A percentile compares a stretch with the other conserved stretches of the same genome.
Conservation (phyloP, 2,888 invertebrate genomes). For the Tachystola acroxantha region DNA sequence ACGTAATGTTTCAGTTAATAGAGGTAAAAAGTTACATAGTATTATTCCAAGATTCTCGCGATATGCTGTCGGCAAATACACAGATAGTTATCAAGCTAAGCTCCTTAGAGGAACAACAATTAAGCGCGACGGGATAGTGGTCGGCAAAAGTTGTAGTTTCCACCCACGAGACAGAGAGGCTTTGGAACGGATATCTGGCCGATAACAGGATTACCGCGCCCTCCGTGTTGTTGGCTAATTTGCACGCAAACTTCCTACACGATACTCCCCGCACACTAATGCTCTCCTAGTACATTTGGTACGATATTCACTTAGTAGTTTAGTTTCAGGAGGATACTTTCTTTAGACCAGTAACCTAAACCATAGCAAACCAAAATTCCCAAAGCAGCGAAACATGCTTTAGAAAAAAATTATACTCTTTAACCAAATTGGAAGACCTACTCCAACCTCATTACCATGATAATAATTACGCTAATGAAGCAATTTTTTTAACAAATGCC, state of each 20-base stretch:
- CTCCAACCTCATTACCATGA: too few relatives aligned
- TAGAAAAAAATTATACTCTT: too few relatives aligned
- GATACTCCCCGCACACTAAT: slow-evolving; percentile 43
- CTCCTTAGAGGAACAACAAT: slow-evolving; percentile 28
- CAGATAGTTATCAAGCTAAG: slow-evolving; percentile 6
- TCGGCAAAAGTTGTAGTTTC: slow-evolving; percentile 44
- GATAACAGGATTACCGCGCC: slow-evolving; percentile 67
- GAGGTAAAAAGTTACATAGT: not conserved
- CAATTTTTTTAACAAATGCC: too few relatives aligned
- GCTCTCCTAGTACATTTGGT: slow-evolving; percentile 21
- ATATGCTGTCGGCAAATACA: slow-evolving; percentile 1
- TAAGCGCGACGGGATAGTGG: slow-evolving; percentile 40
- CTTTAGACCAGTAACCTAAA: too few relatives aligned
- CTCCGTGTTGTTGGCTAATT: slow-evolving; percentile 59
- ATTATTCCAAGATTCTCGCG: not conserved
- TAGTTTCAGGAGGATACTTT: too few relatives aligned
- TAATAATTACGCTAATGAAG: too few relatives aligned
- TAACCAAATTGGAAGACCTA: too few relatives aligned
- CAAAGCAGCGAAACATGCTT: too few relatives aligned
- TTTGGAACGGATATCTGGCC: slow-evolving; percentile 48
- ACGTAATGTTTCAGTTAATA: not conserved
- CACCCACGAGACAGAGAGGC: slow-evolving; percentile 14
- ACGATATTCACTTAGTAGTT: not conserved
- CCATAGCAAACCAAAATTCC: too few relatives aligned
- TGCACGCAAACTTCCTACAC: slow-evolving; percentile 60